Evolutionary conservation across 2,113 vertebrate species (phyloP), one percentile per base, ranked within the genome.

Genomic region (Euleptes europaea): DNA sequence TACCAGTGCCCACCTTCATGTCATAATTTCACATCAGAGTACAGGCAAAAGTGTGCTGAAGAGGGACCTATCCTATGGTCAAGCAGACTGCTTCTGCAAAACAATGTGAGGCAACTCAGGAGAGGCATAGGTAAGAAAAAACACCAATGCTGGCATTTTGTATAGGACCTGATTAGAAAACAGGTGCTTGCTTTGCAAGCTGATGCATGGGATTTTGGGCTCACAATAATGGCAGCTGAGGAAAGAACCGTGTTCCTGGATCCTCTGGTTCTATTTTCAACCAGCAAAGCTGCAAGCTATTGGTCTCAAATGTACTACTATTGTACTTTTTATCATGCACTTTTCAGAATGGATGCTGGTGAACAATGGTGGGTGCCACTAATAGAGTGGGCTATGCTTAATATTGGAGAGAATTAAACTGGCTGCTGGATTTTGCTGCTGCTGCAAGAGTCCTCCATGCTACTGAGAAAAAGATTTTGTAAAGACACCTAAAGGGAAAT

Each of bases 391-490:
- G 44, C 85, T 47, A 44, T 86, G 84, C 77, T 2, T 69, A 80
- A 78, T 79, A 89, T 54, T 35, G 35, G 40, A 40, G 12, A 28
- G 54, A 40, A 38, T 40, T 54, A 81, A 81, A 75, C 12, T 49
- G 51, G 75, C 76, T 78, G 83, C 31, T 38, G 21, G 85, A 89
- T 87, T 89, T 89, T 86, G 83, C 72, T 70, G 13, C 60, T 21
- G 69, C 15, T 57, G 54, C 31, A 84, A 2, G 47, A 87, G 60
- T 78, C 35, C 69, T 78, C 75, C 80, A 31, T 84, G 77, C 84
- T 81, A 77, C 60, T 80, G 87, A 15, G 42, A 40, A 84, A n/a
- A 28, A 89, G 90, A 88, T 84, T 70, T 69, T 75, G 86, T 66
- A 28, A 65, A 90, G 31, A 78, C 78, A 90, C 63, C 49, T 81